Percentiles rank a stretch among this genome's conserved stretches.
Evolutionary conservation across 2,888 invertebrate species (phyloP).

Genomic region (Leptothorax acervorum): DNA sequence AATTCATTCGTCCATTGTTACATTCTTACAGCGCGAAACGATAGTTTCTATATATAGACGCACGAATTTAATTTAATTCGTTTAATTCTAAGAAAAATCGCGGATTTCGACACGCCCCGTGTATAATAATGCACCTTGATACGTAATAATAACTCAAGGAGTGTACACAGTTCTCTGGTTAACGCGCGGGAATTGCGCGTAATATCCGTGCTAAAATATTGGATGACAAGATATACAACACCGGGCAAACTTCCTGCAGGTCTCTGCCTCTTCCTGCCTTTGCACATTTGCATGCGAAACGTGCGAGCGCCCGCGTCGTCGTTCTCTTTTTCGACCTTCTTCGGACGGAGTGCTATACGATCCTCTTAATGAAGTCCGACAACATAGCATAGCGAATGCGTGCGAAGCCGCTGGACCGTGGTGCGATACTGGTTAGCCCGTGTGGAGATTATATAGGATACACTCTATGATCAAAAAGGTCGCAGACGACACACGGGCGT

Average conservation of each 20-base stretch:
- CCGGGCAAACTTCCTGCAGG: conserved; percentile 30
- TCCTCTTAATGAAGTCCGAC: conserved; percentile 75
- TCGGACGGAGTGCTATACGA: conserved; percentile 70
- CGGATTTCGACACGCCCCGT: not conserved
- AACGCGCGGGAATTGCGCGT: conserved; percentile 25
- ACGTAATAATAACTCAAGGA: conserved; percentile 13
- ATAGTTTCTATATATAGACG: not conserved
- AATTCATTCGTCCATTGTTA: conserved; percentile 1
- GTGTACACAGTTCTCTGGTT: conserved; percentile 27
- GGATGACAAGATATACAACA: conserved; percentile 45
- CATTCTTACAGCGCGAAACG: not conserved
- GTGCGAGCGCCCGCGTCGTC: conserved; percentile 1
- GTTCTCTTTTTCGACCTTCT: conserved; percentile 61
- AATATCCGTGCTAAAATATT: conserved; percentile 46
- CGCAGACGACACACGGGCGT: conserved; percentile 59
- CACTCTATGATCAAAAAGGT: conserved; percentile 70
- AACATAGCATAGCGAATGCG: conserved; percentile 66
- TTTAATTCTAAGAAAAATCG: not conserved
- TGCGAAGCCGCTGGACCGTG: conserved; percentile 62
- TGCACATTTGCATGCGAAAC: conserved; percentile 7
- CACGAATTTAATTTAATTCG: not conserved
- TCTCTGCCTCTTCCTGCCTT: conserved; percentile 14
- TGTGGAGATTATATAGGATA: conserved; percentile 69
- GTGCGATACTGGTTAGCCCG: conserved; percentile 65
- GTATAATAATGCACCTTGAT: not conserved